phyloP scores from a whole-genome alignment of 1,140 invertebrate species.

The Solenopsis fugax region DNA sequence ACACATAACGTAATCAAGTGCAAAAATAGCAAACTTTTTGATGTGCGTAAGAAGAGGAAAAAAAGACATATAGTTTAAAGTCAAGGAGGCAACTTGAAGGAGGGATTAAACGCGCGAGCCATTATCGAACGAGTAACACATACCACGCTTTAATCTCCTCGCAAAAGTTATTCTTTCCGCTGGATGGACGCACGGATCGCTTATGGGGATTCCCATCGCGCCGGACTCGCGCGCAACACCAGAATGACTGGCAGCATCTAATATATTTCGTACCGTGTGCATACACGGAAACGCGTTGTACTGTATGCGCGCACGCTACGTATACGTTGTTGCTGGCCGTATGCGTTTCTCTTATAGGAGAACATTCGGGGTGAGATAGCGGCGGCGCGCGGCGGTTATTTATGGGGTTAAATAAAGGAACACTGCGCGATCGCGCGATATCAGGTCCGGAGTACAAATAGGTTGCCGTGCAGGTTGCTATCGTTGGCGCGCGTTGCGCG shows the following conservation, averaged over 20 bases:
- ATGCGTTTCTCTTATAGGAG: conserved; percentile 72
- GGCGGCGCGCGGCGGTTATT: conserved; percentile 78
- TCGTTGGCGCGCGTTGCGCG: conserved; percentile 70
- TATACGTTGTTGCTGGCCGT: conserved; percentile 2
- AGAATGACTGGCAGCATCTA: conserved; percentile 74
- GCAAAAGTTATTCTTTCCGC: conserved; percentile 61
- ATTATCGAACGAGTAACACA: conserved; percentile 46
- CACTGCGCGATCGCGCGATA: conserved; percentile 83
- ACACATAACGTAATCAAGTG: neutral
- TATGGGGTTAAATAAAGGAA: conserved; percentile 86
- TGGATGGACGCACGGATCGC: conserved; percentile 49
- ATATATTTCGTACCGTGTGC: conserved; percentile 74
- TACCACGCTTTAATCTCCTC: conserved; percentile 44
- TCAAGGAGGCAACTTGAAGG: too few species aligned
- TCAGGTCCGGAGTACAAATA: conserved; percentile 81
- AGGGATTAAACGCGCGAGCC: conserved; percentile 32
- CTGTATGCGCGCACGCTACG: conserved; percentile 3
- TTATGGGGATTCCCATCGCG: conserved; percentile 66
- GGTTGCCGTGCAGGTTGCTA: conserved; percentile 79
- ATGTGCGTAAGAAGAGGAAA: neutral
- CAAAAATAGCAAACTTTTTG: neutral
- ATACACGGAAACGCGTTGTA: neutral
- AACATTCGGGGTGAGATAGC: conserved; percentile 82
- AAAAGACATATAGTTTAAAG: neutral
- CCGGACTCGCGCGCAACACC: conserved; percentile 45